Percentiles rank a stretch among this genome's conserved stretches.
Evolutionary conservation across 1,140 invertebrate genomes (phyloP).

Genomic region (Atta cephalotes): DNA sequence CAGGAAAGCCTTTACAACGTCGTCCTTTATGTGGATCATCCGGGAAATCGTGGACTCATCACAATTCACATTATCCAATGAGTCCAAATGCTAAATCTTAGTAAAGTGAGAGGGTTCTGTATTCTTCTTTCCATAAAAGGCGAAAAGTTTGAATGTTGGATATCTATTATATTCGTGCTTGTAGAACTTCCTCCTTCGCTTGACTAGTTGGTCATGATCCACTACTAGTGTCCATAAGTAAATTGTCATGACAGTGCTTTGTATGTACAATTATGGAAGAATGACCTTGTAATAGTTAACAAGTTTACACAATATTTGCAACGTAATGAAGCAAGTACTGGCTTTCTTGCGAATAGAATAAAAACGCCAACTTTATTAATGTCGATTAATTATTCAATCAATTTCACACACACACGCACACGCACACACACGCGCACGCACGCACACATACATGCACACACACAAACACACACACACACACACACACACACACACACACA

Average conservation of each 20-base stretch:
- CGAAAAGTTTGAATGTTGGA: conserved; percentile 71
- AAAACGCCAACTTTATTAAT: conserved; percentile 42
- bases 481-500: background rate
- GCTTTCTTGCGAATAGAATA: conserved; percentile 73
- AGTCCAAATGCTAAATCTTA: conserved; percentile 45
- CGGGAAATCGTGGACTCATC: conserved; percentile 36
- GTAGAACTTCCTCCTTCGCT: conserved; percentile 78
- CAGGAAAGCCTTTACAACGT: conserved; percentile 60
- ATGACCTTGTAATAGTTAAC: conserved; percentile 73
- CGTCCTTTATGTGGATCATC: conserved; percentile 69
- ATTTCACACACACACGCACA: background rate
- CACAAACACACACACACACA: background rate
- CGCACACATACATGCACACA: background rate
- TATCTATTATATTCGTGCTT: conserved; percentile 83
- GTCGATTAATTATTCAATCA: conserved; percentile 30
- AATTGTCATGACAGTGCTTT: conserved; percentile 84
- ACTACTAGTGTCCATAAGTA: conserved; percentile 78
- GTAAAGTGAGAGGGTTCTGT: conserved; percentile 49
- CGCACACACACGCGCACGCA: background rate
- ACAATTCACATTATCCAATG: conserved; percentile 33
- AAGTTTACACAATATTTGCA: conserved; percentile 70
- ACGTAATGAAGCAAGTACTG: conserved; percentile 71
- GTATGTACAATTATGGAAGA: conserved; percentile 83
- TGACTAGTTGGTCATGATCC: conserved; percentile 84
- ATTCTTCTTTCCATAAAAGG: conserved; percentile 59